Evolutionary conservation across 2,888 invertebrate genomes (phyloP), one percentile per base, ranked within the genome.

Genomic region (Deladenus siricidicola): DNA sequence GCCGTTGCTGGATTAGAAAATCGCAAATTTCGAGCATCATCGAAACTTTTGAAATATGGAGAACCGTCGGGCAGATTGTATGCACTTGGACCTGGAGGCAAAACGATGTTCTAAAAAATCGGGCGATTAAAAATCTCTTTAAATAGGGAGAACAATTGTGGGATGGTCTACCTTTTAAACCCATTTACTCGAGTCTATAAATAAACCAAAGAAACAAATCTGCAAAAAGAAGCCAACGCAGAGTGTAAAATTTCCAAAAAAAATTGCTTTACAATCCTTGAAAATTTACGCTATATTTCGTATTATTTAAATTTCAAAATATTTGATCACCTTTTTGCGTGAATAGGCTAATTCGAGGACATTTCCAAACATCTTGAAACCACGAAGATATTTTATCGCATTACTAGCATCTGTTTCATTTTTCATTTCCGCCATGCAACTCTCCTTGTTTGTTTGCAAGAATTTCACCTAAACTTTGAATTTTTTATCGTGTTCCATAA

Each of bases 361-460:
- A 17, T 63, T 63, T 14, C 58, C 67, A 44, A 67, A 66, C 21
- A 66, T 48, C 23, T 45, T 52, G 3, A 56, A 52, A 17, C 63
- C 60, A 29, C 67, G 69, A 14, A 67, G 53, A 44, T 67, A 66
- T 21, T 49, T 29, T 45, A 70, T 58, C n/a, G 53, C 70, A 19
- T 62, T 62, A 19, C 48, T 23, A 4, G 93, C 92, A 10, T 93
- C 89, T 60, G 89, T 86, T 17, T 87, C 87, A 81, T 93, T 93
- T 8, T 94, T 93, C 91, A 98, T 90, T 83, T 98, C 94, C 56
- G 96, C 89, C 96, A 98, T 98, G 49, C 94, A 94, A 59, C 94
- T 92, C 68, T 96, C 96, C 79, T 93, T 92, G 83, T 96, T 98
- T 65, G 91, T 91, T 83, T 93, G 92, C 81, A 98, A 83, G 83